Evolutionary conservation across 1,140 invertebrate species (phyloP), one percentile per base, ranked within the genome.

Genomic region (Scaptomyza graminum): DNA sequence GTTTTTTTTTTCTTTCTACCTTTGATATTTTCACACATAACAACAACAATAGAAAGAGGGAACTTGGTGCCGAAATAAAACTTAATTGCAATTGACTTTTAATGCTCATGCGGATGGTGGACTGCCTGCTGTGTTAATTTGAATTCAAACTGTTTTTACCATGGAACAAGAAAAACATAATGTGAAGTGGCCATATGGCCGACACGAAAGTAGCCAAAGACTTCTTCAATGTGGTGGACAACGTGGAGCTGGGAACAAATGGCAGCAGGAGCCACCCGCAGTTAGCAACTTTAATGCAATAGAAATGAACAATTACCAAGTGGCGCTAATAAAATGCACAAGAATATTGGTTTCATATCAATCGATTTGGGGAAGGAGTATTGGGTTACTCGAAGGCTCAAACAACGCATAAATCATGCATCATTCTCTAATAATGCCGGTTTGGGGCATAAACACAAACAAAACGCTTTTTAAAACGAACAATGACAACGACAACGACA

Each of bases 61-160:
- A 70, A 62, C 37, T 61, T 54, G 50, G 44, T 59, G 60, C 62
- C 69, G 74, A 59, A 75, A 73, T 76, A 78, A 73, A 79, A 88
- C 65, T 88, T 83, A 79, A 88, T 88, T 89, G 69, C 84, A 88
- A 88, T 88, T 88, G 83, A 89, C 76, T 88, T 85, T 88, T 74
- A 88, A 88, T 88, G 72, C 83, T 59, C 52, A 74, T 70, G 60
- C 59, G 5, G 2, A 5, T 28, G 7, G 3, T 64, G 12, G 67
- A 69, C 73, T 79, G 72, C 83, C 76, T 44, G 83, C 83, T 88
- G 83, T 62, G 72, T 88, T 88, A 88, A 88, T 88, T 88, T 47
- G 83, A 88, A 88, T 79, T 83, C 83, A 88, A 88, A 88, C 83
- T 88, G 83, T 88, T 88, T 22, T 22, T 22, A 22, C 2, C 18